Percentiles rank a stretch among this genome's conserved stretches.
Evolutionary conservation across 1,140 invertebrate species (phyloP).

Genomic region (Drosophila paulistorum): DNA sequence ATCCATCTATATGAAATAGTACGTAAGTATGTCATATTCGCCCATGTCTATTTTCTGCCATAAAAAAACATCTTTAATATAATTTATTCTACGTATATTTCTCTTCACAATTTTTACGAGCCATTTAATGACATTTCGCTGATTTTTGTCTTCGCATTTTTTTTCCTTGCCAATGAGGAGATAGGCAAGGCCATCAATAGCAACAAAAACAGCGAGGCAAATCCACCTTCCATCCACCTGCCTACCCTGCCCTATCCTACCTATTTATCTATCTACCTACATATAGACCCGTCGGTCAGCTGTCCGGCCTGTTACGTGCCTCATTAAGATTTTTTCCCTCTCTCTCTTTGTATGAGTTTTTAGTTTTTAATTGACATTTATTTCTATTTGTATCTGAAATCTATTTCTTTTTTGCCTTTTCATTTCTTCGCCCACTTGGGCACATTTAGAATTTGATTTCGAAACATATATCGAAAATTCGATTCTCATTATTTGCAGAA

Average conservation of each 20-base stretch:
- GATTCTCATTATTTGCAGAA: neutral
- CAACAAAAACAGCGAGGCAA: neutral
- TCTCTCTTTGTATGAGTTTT: conserved; percentile 47
- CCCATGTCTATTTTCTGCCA: conserved; percentile 28
- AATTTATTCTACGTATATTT: conserved; percentile 38
- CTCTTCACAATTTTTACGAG: conserved; percentile 64
- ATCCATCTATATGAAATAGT: conserved; percentile 1
- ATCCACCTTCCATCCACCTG: neutral
- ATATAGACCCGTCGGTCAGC: conserved; percentile 7
- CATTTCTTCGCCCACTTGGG: neutral
- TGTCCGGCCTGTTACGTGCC: conserved; percentile 67
- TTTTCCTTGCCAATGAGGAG: conserved; percentile 13
- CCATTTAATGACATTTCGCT: conserved; percentile 72
- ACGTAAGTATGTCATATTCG: conserved; percentile 39
- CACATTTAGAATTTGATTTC: neutral
- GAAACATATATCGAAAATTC: neutral
- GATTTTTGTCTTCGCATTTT: conserved; percentile 36
- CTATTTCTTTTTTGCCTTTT: neutral
- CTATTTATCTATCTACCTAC: neutral
- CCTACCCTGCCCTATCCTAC: neutral
- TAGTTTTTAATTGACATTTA: conserved; percentile 70
- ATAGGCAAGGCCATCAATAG: conserved; percentile 22
- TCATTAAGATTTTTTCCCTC: conserved; percentile 52
- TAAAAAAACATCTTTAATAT: conserved; percentile 25
- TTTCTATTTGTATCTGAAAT: conserved; percentile 1